Percentiles rank a stretch among this genome's conserved stretches.
Conservation (phyloP, 1,140 invertebrate genomes). For the Diorhabda elongata region DNA sequence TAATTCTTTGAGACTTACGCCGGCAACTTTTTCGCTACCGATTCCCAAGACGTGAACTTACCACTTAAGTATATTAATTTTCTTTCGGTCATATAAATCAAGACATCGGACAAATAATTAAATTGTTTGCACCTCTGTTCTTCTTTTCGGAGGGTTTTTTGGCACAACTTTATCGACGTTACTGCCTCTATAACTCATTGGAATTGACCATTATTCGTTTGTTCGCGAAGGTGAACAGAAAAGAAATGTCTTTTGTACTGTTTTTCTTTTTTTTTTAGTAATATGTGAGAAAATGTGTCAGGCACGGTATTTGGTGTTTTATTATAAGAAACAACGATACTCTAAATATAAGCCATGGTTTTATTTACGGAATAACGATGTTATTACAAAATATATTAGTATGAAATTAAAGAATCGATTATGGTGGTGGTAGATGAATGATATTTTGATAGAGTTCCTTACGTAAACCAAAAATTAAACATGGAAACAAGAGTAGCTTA, state of each 20-base stretch:
- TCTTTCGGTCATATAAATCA: background rate
- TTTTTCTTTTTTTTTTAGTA: background rate
- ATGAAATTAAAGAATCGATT: too few relatives aligned
- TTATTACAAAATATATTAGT: too few relatives aligned
- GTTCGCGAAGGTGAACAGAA: background rate
- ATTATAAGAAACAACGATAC: too few relatives aligned
- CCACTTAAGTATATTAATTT: conserved; percentile 20
- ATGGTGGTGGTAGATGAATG: too few relatives aligned
- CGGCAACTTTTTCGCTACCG: conserved; percentile 12
- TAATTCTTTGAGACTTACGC: conserved; percentile 15
- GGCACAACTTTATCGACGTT: background rate
- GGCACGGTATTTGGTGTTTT: too few relatives aligned
- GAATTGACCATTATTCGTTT: background rate
- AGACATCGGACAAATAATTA: conserved; percentile 12
- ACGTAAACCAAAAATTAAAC: too few relatives aligned
- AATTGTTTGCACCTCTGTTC: conserved; percentile 10
- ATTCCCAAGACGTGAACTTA: conserved; percentile 2
- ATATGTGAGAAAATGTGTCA: too few relatives aligned
- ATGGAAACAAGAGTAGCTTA: too few relatives aligned
- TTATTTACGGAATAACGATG: too few relatives aligned
- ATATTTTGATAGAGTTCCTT: too few relatives aligned
- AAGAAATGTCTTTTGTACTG: background rate
- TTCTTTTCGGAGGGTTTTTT: background rate
- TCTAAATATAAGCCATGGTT: too few relatives aligned
- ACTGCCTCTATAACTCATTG: background rate